phyloP scores from a whole-genome alignment of 2,113 vertebrate genomes.

The Tragelaphus buxtoni region DNA sequence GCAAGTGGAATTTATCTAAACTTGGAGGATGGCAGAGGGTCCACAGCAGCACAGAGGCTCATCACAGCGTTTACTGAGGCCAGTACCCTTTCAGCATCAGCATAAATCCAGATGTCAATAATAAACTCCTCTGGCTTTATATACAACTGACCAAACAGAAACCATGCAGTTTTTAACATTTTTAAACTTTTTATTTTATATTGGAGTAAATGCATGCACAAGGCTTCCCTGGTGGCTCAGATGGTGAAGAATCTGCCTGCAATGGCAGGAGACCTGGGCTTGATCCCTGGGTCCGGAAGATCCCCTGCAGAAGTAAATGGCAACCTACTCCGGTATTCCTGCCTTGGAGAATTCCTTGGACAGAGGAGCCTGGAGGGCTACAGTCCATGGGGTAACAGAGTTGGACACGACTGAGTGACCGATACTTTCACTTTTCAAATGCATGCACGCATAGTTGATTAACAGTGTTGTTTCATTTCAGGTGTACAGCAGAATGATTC shows the following conservation, averaged over 20 bases:
- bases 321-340: background rate
- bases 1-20: slow-evolving; percentile 3
- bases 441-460: background rate
- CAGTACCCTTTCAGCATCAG: background rate
- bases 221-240: background rate
- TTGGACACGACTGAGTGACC: background rate
- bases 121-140: background rate
- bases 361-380: background rate
- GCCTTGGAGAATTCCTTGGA: background rate
- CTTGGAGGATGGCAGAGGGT: background rate
- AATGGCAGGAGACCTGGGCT: background rate
- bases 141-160: background rate
- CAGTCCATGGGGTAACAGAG: background rate
- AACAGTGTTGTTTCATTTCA: background rate
- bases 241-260: background rate
- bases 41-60: background rate
- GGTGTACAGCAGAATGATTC: background rate
- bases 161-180: background rate
- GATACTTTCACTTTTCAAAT: background rate
- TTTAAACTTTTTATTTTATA: background rate
- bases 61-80: background rate
- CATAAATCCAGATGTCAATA: background rate
- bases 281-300: background rate
- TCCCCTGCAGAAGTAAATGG: background rate
- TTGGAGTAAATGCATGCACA: background rate